Evolutionary conservation across 1,140 invertebrate genomes (phyloP), one percentile per base, ranked within the genome.

Genomic region (Drosophila hydei): DNA sequence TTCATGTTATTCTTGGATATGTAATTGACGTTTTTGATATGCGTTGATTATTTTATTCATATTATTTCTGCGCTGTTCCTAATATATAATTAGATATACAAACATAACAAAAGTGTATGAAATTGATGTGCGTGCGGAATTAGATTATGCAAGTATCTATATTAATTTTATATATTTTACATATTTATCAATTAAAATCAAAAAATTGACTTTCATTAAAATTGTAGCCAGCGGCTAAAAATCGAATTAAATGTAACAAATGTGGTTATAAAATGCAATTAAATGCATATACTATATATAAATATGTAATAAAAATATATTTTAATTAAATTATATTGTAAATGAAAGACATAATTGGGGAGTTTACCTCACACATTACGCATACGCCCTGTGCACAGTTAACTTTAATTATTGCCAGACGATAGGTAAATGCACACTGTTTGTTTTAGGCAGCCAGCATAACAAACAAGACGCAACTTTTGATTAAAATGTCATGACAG

Each of bases 401-500:
- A 33, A 36, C 18, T 23, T 45, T 54, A 54, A 64, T 55, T 45
- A 27, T 27, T 27, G n/a, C 9, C 54, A 42, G 14, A 7, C 21
- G 18, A 25, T 30, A 45, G 43, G 12, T 5, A 9, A 27, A 36
- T 18, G 5, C 40, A 11, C 4, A 14, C 23, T 69, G 63, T 73
- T 74, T 84, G 73, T 74, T 65, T 71, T 83, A 51, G 67, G 70
- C 62, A 42, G 23, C 54, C 40, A 72, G 14, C 27, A 48, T 27
- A 43, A 18, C 73, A 72, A 72, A 65, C 60, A 56, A 64, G 51
- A 12, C 47, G 19, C 47, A 84, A 84, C 77, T 85, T 79, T 88
- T 88, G 83, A 83, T 88, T 79, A 88, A 88, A 88, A 78, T 87
- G 77, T 85, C 77, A 63, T 47, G 63, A 58, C 25, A 38, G 11